Evolutionary conservation across 2,888 invertebrate species (phyloP).

Genomic region (Dryobotodes eremita): DNA sequence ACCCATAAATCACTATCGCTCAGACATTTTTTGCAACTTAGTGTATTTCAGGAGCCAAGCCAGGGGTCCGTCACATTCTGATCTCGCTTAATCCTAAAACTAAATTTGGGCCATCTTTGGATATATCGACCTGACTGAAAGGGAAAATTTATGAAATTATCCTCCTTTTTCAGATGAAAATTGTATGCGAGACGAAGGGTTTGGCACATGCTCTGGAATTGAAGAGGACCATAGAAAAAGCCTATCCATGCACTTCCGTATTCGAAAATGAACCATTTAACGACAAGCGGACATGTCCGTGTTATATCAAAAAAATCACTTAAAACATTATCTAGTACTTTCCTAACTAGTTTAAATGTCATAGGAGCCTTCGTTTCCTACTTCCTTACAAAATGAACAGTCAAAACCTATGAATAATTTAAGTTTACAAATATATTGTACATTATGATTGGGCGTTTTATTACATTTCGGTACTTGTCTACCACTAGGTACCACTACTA

Average conservation of each 20-base stretch:
- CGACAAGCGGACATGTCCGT: conserved; percentile 83
- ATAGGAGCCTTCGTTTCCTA: not conserved
- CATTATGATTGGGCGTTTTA: not conserved
- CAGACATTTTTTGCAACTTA: not conserved
- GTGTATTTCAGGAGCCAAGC: not conserved
- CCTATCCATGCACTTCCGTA: conserved; percentile 76
- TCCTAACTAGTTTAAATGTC: not conserved
- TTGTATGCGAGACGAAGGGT: conserved; percentile 96
- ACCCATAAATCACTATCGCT: too few relatives aligned
- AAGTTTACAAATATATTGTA: not conserved
- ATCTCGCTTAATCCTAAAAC: not conserved
- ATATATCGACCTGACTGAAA: not conserved
- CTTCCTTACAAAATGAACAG: not conserved
- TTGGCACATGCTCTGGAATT: conserved; percentile 92
- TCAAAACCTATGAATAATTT: not conserved
- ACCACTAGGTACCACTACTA: not conserved
- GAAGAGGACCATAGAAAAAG: conserved; percentile 81
- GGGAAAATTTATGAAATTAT: not conserved
- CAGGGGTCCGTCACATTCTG: not conserved
- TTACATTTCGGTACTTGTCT: not conserved
- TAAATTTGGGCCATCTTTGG: not conserved
- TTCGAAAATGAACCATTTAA: conserved; percentile 86
- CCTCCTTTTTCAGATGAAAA: conserved; percentile 92
- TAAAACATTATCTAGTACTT: conserved; percentile 4
- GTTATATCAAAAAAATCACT: conserved; percentile 74